Evolutionary conservation across 2,888 invertebrate genomes (phyloP), one percentile per base, ranked within the genome.

Genomic region (Mythimna albipuncta): DNA sequence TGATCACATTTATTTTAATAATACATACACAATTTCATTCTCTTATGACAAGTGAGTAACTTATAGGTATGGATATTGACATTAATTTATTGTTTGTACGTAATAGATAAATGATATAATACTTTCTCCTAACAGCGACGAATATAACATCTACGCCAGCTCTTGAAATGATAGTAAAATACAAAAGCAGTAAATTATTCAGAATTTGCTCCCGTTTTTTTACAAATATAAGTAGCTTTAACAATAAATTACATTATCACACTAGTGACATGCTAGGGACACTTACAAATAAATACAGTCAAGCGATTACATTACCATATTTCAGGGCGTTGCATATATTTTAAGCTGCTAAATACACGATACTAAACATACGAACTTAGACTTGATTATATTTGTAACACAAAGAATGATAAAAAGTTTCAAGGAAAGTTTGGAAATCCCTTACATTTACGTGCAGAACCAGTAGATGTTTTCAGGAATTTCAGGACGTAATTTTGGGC

Each of bases 201-300:
- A 79, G 72, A 84, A 85, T 65, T 91, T 91, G 89, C 88, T 91
- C 89, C 91, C 91, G 63, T 84, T 88, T 89, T 91, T 88, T 89
- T 90, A 90, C 88, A 85, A 87, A 75, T 87, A 67, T 67, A 74
- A 66, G 21, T 63, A 87, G 81, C 84, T 81, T 81, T 62, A 26
- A 81, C 69, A 74, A 19, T 68, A 66, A 75, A 69, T 69, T 78
- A 75, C 64, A 59, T 73, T 59, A 69, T 57, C 68, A 73, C 69
- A 64, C 76, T 83, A 76, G 69, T 82, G 64, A 66, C 50, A 59
- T 59, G n/a, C 59, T 38, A 61, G 67, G 77, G 64, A 73, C 63
- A 72, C 74, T 70, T 69, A 79, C 52, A 79, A 79, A 76, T 76
- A 59, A 83, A 75, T 80, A 82, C 69, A 75, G 66, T 72, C 68